Base-by-base conservation (phyloP, 1,140 invertebrate genomes). In the Asobara japonica region DNA sequence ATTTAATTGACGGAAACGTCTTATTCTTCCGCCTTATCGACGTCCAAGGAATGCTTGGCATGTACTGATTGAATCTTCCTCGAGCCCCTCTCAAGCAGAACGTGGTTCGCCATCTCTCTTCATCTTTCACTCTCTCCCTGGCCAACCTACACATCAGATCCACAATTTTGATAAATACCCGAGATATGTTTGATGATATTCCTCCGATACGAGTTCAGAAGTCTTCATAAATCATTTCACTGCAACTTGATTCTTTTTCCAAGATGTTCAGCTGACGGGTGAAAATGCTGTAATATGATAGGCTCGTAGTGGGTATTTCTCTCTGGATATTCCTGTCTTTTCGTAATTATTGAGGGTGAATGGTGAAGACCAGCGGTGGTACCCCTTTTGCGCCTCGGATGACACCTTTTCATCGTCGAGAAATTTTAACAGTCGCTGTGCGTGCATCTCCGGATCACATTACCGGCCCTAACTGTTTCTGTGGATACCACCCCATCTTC, bases 11-110 rank as follows among this genome's bases (percentile, higher is more conserved):
- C 81, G 78, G 67, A 70, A 80, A 84, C 84, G 76, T 84, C 84
- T 86, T 83, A 86, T 79, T 85, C 75, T 45, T 76, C 61, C 72
- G 70, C 76, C 79, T 80, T 82, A 84, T 84, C 79, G 84, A 84
- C 72, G 80, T 80, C 71, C 71, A 75, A 69, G 82, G 86, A 86
- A 87, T 87, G 74, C 75, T 61, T 73, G 83, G 85, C 78, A 86
- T 87, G 73, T 74, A 77, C 77, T 86, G 85, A 87, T 87, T 86
- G 85, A 86, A 87, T 84, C 76, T 75, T 76, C 65, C 18, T 20
- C 8, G 11, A 56, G 13, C 2, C 20, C 51, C 18, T 10, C 56
- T n/a, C 45, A 61, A 72, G 62, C 61, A 33, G 30, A 76, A 65
- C 30, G 60, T 31, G 62, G 33, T 45, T 62, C 61, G 30, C 66